Conservation (phyloP, 2,113 vertebrate species). For the Leptocoma aspasia region DNA sequence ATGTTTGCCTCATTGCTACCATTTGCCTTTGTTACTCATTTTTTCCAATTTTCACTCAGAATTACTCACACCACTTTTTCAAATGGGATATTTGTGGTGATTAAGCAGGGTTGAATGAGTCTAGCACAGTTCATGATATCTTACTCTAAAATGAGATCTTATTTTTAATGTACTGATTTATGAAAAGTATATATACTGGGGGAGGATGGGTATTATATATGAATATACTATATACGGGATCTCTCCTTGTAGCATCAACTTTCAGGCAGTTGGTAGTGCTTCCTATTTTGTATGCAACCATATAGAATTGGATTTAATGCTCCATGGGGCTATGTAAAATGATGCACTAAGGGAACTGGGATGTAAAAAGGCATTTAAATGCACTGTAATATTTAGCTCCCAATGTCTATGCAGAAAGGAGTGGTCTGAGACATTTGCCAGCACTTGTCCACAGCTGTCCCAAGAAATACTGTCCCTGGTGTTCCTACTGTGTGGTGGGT, state of each 20-base stretch:
- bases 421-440: background rate
- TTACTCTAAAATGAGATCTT: background rate
- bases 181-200: background rate
- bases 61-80: slow-evolving; percentile 7
- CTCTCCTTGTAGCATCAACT: background rate
- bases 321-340: background rate
- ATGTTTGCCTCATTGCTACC: background rate
- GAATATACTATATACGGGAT: background rate
- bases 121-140: background rate
- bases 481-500: background rate
- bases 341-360: background rate
- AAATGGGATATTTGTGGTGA: background rate
- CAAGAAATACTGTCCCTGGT: background rate
- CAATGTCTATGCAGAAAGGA: background rate
- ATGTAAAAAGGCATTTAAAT: background rate
- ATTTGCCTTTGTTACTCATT: background rate
- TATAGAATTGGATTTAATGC: background rate
- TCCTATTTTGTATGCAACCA: background rate
- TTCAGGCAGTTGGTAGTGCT: background rate
- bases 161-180: background rate
- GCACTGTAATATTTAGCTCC: background rate
- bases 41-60: slow-evolving; percentile 23
- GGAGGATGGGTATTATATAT: background rate
- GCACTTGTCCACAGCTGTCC: background rate
- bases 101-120: background rate